These are phyloP conservation scores for Prenolepis imparis DNA, from an alignment of 2,888 invertebrate genomes.

Conservation along the genomic window DNA sequence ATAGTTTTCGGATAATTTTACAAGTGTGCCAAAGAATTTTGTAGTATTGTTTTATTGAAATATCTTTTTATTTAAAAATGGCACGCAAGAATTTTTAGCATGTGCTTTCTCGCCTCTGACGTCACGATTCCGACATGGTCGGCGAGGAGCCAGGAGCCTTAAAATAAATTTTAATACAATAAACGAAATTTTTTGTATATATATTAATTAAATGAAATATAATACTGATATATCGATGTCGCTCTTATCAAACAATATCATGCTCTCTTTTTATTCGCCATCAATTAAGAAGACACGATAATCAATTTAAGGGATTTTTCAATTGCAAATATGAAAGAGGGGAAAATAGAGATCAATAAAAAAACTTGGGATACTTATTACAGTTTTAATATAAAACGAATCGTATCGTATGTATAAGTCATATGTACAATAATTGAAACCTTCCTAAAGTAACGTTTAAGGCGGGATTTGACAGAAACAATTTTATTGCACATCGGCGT, in stretches of 20 bases:
- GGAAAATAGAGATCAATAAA: background rate
- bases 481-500: slow-evolving; percentile 77
- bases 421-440: slow-evolving; percentile 85
- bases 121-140: too few relatives aligned
- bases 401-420: slow-evolving; percentile 80
- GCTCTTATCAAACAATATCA: background rate
- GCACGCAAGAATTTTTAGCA: too few relatives aligned
- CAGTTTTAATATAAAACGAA: slow-evolving; percentile 80
- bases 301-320: background rate
- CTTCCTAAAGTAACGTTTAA: slow-evolving; percentile 79
- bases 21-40: too few relatives aligned
- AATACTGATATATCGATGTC: background rate
- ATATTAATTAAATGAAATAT: background rate
- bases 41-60: too few relatives aligned
- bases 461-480: slow-evolving; percentile 68
- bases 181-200: background rate
- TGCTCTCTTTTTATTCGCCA: background rate
- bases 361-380: slow-evolving; percentile 75
- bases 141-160: too few relatives aligned
- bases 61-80: too few relatives aligned
- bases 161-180: background rate
- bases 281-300: background rate
- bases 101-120: too few relatives aligned
- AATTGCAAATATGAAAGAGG: background rate
- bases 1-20: too few relatives aligned